These are phyloP conservation scores for Symphodus melops DNA, from an alignment of 2,113 vertebrate species.

Conservation along the genomic window DNA sequence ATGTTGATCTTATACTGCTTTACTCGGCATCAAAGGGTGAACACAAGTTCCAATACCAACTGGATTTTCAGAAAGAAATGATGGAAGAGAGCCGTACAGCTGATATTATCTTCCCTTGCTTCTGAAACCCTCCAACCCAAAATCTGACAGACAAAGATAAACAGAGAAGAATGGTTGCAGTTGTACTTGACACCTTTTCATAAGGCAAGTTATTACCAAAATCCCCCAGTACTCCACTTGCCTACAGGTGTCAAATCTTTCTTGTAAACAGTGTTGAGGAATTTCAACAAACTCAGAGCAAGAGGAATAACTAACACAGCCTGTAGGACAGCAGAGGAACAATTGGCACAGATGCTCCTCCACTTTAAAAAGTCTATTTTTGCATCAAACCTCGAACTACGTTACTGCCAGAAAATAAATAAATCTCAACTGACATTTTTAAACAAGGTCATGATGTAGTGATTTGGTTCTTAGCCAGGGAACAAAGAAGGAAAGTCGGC, in stretches of 20 bases:
- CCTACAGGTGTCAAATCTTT: neutral
- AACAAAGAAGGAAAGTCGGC: too few species aligned
- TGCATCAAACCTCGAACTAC: slow-evolving; percentile 13
- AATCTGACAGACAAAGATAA: neutral
- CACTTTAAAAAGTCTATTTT: slow-evolving; percentile 3
- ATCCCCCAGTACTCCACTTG: neutral
- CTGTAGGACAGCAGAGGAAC: slow-evolving; percentile 2
- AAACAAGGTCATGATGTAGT: slow-evolving; percentile 9
- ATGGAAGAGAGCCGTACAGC: too few species aligned
- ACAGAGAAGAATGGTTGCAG: neutral
- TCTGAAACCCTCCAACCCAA: neutral
- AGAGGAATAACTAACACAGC: slow-evolving; percentile 37
- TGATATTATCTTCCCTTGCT: neutral
- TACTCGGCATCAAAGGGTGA: neutral
- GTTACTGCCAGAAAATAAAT: neutral
- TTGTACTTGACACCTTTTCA: neutral
- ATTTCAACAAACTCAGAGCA: slow-evolving; percentile 29
- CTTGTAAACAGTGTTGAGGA: neutral
- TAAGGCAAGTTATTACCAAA: neutral
- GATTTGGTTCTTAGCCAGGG: slow-evolving; percentile 11
- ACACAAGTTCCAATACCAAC: too few species aligned
- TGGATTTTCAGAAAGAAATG: neutral
- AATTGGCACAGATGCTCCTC: slow-evolving; percentile 4
- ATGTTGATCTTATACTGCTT: neutral
- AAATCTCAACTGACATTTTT: slow-evolving; percentile 7